These are phyloP conservation scores for Oxystoma pomonae DNA, from an alignment of 2,888 invertebrate species.

Conservation along the genomic window DNA sequence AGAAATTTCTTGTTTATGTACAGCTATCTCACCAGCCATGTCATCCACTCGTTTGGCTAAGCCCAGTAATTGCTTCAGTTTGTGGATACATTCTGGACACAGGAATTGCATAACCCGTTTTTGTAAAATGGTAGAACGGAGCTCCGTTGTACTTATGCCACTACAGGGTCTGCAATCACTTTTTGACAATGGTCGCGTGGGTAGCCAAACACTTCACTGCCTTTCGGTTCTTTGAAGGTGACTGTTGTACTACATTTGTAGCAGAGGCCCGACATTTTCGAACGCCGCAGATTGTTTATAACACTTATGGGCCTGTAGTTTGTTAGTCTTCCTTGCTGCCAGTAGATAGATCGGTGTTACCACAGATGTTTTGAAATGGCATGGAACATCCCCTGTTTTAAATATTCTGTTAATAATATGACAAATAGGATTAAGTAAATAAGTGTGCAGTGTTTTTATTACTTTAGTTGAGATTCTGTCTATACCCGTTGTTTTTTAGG, in stretches of 20 bases:
- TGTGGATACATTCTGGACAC: not conserved
- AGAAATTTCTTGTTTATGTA: not conserved
- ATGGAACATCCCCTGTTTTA: no score
- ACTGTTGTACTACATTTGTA: not conserved
- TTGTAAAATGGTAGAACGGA: not conserved
- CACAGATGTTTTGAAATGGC: no score
- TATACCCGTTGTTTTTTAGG: no score
- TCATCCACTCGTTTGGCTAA: not conserved
- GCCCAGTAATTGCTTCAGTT: not conserved
- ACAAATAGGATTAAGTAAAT: no score
- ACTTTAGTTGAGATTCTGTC: no score
- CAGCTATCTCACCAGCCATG: not conserved
- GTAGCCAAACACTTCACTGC: not conserved
- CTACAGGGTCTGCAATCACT: not conserved
- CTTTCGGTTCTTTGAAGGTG: not conserved
- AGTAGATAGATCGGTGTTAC: no score
- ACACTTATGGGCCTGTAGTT: no score
- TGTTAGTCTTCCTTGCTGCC: no score
- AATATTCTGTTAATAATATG: no score
- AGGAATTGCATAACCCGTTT: not conserved
- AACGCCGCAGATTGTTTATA: no score
- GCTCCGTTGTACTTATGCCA: not conserved
- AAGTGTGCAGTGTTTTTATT: no score
- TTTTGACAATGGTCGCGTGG: not conserved
- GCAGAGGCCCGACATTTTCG: not conserved